Base-by-base conservation (phyloP, 2,888 invertebrate genomes). In the Chironomus tentans region DNA sequence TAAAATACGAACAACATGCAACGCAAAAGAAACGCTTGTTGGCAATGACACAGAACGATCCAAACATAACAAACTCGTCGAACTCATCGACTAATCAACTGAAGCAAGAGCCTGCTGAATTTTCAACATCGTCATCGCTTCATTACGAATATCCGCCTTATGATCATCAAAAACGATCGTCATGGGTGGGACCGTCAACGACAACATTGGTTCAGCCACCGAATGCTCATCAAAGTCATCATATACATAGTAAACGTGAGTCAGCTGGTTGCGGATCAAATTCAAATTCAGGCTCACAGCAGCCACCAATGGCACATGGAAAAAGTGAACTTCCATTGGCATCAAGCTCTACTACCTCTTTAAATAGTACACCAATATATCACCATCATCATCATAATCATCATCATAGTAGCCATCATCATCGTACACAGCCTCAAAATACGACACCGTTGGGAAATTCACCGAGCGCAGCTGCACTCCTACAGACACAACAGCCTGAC, bases 21-120 rank as follows among this genome's bases (percentile, higher is more conserved):
- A 90, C 90, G 10, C 92, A 92, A 82, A 95, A 95, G 88, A 95
- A 95, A 83, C 88, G 95, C 38, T 86, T 95, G 75, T 84, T 95
- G 78, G 94, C 94, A 75, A 93, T 95, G 85, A 94, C 93, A 76
- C 94, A 94, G 81, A 90, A 89, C 18, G 91, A 92, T 80, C 90
- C 90, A 80, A 87, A 87, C 83, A 84, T 88, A 81, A 88, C 89
- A 79, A 48, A 82, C 47, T 76, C 77, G 76, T 77, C 78, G 7
- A 50, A 79, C 78, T 4, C 78, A 24, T 74, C 78, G 1, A 73
- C 77, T 2, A 78, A 79, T 78, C 80, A 83, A 79, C 82, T 83
- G 73, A 84, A 84, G 78, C 84, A 84, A 79, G 84, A 84, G 77
- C 84, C 84, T 70, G 79, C 81, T 3, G 84, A 84, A 77, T 83